These are phyloP conservation scores for Mesorhabditis sp. DNA, from an alignment of 2,888 invertebrate genomes.

Conservation along the genomic window DNA sequence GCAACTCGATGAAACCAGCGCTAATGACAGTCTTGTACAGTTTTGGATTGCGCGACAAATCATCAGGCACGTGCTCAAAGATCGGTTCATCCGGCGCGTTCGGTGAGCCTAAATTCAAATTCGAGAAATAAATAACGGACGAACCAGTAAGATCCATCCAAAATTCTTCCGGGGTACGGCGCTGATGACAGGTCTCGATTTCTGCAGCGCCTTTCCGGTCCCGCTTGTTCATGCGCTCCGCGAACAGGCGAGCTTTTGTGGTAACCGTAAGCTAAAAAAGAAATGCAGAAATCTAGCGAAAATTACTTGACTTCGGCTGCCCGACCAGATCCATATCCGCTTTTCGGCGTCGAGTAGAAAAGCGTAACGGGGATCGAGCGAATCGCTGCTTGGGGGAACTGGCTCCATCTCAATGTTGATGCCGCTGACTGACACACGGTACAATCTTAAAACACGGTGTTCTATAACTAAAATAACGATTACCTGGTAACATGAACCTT, in stretches of 20 bases:
- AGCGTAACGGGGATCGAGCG: slow-evolving; percentile 84
- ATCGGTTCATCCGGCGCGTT: slow-evolving; percentile 41
- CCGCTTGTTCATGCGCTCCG: slow-evolving; percentile 96
- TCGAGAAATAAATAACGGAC: background rate
- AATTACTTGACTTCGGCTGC: slow-evolving; percentile 57
- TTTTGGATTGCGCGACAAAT: slow-evolving; percentile 36
- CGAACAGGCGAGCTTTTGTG: slow-evolving; percentile 71
- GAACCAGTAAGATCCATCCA: slow-evolving; percentile 69
- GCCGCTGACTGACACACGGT: slow-evolving; percentile 52
- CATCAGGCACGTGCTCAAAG: slow-evolving; percentile 67
- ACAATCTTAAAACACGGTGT: slow-evolving; percentile 32
- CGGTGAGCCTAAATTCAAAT: slow-evolving; percentile 23
- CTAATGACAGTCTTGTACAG: slow-evolving; percentile 42
- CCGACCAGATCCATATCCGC: slow-evolving; percentile 82
- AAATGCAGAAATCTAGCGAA: background rate
- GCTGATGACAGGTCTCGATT: slow-evolving; percentile 77
- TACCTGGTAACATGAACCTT: slow-evolving; percentile 38
- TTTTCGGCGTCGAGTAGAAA: slow-evolving; percentile 84
- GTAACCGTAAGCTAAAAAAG: slow-evolving; percentile 49
- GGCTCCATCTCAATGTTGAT: slow-evolving; percentile 64
- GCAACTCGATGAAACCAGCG: slow-evolving; percentile 89
- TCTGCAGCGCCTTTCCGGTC: slow-evolving; percentile 92
- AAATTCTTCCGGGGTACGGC: slow-evolving; percentile 79
- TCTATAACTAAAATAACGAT: slow-evolving; percentile 6
- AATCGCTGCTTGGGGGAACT: slow-evolving; percentile 60